Evolutionary conservation across 2,888 invertebrate genomes (phyloP).

Genomic region (Strigamia transsilvanica): DNA sequence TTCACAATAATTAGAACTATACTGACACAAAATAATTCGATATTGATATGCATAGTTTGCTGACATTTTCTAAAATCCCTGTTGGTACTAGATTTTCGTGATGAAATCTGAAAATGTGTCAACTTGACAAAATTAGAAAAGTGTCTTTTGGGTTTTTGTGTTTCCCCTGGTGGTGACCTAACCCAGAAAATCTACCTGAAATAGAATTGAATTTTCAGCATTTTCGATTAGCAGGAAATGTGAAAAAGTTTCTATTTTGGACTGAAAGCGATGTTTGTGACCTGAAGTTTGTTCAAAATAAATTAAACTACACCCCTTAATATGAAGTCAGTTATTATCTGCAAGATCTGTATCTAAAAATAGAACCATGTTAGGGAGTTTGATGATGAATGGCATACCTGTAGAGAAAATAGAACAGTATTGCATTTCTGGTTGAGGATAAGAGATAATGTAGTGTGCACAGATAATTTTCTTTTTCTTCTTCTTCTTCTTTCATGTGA

Average conservation of each 20-base stretch:
- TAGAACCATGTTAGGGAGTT: neutral
- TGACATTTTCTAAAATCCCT: no score
- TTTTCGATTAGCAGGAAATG: no score
- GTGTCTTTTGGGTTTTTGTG: neutral
- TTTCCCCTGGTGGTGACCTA: neutral
- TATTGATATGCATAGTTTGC: no score
- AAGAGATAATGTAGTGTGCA: slow-evolving; percentile 23
- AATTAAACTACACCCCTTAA: neutral
- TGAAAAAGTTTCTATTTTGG: no score
- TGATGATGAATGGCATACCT: slow-evolving; percentile 44
- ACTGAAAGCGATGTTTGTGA: no score
- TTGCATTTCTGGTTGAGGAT: slow-evolving; percentile 22
- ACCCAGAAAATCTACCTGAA: no score
- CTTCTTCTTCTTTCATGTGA: neutral
- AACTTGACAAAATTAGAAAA: no score
- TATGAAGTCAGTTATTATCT: neutral
- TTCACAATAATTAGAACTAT: no score
- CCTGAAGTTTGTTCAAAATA: neutral
- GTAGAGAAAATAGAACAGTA: slow-evolving; percentile 29
- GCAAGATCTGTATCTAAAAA: neutral
- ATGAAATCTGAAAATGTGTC: no score
- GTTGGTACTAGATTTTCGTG: no score
- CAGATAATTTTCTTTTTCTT: neutral
- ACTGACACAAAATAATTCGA: no score
- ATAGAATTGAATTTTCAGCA: no score